These are phyloP conservation scores for Monomorium pharaonis DNA, from an alignment of 1,140 invertebrate genomes.

Conservation along the genomic window DNA sequence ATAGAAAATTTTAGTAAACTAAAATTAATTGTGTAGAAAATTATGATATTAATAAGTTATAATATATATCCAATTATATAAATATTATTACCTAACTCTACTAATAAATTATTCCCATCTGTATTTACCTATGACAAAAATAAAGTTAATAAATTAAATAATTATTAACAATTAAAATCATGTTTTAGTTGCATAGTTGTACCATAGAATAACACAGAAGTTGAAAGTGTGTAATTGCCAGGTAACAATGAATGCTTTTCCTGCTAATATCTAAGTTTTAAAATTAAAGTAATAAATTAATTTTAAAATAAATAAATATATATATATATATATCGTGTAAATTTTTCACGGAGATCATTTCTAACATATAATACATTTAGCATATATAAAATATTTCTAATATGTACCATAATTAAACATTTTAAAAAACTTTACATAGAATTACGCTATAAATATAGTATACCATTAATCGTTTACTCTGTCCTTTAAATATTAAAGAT, in stretches of 20 bases:
- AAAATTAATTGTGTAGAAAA: background rate
- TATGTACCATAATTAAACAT: background rate
- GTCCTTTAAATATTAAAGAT: conserved; percentile 18
- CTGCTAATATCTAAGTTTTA: background rate
- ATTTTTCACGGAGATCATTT: background rate
- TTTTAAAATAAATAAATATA: conserved; percentile 3
- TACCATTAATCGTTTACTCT: background rate
- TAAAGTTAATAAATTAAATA: conserved; percentile 68
- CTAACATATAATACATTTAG: background rate
- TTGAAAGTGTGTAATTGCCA: conserved; percentile 7
- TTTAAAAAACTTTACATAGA: background rate
- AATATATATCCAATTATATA: background rate
- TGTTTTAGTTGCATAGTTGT: conserved; percentile 40
- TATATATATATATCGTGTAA: background rate
- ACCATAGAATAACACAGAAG: conserved; percentile 73
- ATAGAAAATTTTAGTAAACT: background rate
- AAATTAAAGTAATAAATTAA: background rate
- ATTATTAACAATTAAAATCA: conserved; percentile 59
- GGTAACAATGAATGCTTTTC: background rate
- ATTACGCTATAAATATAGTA: background rate
- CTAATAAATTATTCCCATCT: conserved; percentile 58
- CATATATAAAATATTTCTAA: conserved; percentile 22
- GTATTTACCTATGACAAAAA: conserved; percentile 73
- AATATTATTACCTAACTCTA: background rate
- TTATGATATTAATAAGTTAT: background rate